Evolutionary conservation across 1,140 invertebrate genomes (phyloP), one percentile per base, ranked within the genome.

Genomic region (Leptopilina clavipes): DNA sequence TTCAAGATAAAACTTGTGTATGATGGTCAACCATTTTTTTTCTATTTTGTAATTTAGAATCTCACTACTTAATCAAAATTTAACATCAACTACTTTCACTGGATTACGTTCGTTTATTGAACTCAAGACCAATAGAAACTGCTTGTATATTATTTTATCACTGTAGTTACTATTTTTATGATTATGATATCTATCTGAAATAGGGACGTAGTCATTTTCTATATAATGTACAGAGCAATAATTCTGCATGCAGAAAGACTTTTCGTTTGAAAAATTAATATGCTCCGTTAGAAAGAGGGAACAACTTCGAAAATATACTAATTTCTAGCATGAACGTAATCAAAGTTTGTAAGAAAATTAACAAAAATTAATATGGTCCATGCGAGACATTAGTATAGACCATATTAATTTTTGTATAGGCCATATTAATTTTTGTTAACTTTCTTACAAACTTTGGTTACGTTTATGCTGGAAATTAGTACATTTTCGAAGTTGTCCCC

Each of bases 61-160:
- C 11, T 22, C 59, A 12, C 22, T 65, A 65, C 22, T 65, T 65
- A 65, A 65, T 37, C 59, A 65, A 65, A n/a, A 31, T 31, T 65
- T 31, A 31, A n/a, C 59, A 65, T 65, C 59, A 65, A 40, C 6
- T 9, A 40, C 59, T 65, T 65, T 65, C 59, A 65, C 59, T 65
- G 25, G 14, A 22, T 31, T 31, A 65, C 25, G 22, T 31, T 31
- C 12, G 59, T 65, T 65, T 65, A 65, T 65, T 65, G 10, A 65
- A 65, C 59, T 65, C 25, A 11, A 31, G 25, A n/a, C n/a, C n/a
- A 52, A 31, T 22, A 37, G 22, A 65, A 31, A 65, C n/a, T 12
- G 11, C 3, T 59, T 12, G 48, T 52, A 3, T 40, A 40, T 40
- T 40, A 40, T 40, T 40, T 40, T 40, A 40, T 40, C 48, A 52